A percentile compares a stretch with the other conserved stretches of the same genome.
Evolutionary conservation across 1,140 invertebrate species (phyloP).

Genomic region (Drosophila equinoxialis): DNA sequence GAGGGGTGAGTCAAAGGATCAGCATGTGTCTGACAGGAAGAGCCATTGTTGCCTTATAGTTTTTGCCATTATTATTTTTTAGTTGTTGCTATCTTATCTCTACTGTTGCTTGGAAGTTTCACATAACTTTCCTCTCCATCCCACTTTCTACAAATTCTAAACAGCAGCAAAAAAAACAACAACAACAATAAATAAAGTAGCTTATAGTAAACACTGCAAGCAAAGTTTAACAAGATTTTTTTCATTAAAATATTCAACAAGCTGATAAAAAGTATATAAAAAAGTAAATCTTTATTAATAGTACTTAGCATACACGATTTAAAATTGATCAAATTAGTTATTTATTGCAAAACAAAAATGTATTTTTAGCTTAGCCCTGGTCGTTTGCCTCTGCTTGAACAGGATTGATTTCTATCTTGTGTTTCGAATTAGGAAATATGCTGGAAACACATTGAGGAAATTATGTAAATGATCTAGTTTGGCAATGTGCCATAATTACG

Average conservation of each 20-base stretch:
- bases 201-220: slow-evolving; percentile 27
- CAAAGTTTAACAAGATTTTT: not conserved
- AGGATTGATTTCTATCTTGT: no score
- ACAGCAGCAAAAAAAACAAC: not conserved
- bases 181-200: not conserved
- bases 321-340: no score
- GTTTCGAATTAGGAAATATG: no score
- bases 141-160: not conserved
- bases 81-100: slow-evolving; percentile 36
- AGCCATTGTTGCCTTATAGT: slow-evolving; percentile 31
- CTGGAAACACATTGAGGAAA: no score
- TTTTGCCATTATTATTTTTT: slow-evolving; percentile 29
- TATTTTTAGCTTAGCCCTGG: no score
- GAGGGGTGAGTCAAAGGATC: slow-evolving; percentile 1
- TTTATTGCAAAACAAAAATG: no score
- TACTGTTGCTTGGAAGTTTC: slow-evolving; percentile 36
- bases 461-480: no score
- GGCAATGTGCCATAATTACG: not conserved
- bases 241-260: not conserved
- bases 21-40: slow-evolving; percentile 43
- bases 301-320: not conserved
- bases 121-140: not conserved
- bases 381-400: no score
- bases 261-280: not conserved
- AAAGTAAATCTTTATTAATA: no score